Conservation (phyloP, 2,113 vertebrate genomes). For the Microtus richardsoni region DNA sequence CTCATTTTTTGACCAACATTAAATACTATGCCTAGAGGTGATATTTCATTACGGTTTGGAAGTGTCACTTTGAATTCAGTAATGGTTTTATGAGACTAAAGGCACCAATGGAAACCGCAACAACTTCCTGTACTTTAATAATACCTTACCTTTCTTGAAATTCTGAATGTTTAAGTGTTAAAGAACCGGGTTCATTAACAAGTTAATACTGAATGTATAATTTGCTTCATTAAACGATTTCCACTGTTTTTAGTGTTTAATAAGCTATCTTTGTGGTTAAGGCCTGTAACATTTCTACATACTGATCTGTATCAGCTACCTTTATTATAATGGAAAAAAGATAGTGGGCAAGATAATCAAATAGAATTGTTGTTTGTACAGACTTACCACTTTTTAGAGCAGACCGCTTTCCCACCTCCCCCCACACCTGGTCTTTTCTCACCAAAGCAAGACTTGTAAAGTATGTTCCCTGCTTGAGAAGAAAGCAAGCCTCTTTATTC, state of each 20-base stretch:
- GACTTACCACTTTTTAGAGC: constrained; percentile 8
- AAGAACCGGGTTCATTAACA: constrained; percentile 66
- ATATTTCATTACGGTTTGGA: constrained; percentile 26
- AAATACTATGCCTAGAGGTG: constrained; percentile 49
- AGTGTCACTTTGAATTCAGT: constrained; percentile 54
- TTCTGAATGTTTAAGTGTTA: constrained; percentile 61
- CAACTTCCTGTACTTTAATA: constrained; percentile 59
- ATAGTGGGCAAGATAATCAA: constrained; percentile 21
- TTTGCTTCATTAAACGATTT: constrained; percentile 70
- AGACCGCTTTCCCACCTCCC: neutral
- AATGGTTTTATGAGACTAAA: constrained; percentile 55
- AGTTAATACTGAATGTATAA: constrained; percentile 56
- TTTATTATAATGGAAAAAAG: constrained; percentile 63
- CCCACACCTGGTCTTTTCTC: neutral
- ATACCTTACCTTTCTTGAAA: constrained; percentile 53
- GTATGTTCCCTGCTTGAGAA: constrained; percentile 25
- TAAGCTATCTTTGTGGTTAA: constrained; percentile 61
- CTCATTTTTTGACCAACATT: constrained; percentile 39
- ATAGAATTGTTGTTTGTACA: constrained; percentile 54
- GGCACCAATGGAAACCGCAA: constrained; percentile 24
- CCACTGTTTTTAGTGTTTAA: constrained; percentile 58
- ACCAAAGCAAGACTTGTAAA: constrained; percentile 62
- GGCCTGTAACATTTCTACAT: constrained; percentile 37
- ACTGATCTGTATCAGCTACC: constrained; percentile 57
- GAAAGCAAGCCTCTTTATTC: neutral